Base-by-base conservation (phyloP, 2,113 vertebrate genomes). In the Dinomys branickii region DNA sequence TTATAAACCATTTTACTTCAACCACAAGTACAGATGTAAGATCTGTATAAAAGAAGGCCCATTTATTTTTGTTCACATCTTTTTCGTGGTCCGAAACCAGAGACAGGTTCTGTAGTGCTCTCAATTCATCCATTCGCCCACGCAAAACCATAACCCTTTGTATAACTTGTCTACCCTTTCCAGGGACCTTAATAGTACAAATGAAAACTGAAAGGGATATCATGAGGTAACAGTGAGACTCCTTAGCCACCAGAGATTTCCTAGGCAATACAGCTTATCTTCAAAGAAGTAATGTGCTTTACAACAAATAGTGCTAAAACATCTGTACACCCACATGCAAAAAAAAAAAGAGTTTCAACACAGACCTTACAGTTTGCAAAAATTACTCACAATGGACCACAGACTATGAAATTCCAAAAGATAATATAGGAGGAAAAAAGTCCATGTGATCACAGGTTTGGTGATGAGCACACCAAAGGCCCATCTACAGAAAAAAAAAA, bases 331-430 rank as follows among this genome's bases (percentile, higher is more conserved):
- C 9, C 88, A 87, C 10, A 20, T 50, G 41, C 5, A 75, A 86
- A 94, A 90, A 77, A 30, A 33, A 14, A 82, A 59, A 50, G 33
- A 88, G n/a, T 88, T 35, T 85, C 78, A 75, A 86, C 17, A 84
- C 2, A 85, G 71, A 84, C 50, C 14, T 87, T 78, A 92, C 0
- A 35, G 44, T 92, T 44, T 17, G 30, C 52, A 93, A 91, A 96
- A 95, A 83, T 71, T 54, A 93, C 58, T 94, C 8, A 92, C 86
- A 91, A 84, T 47, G 26, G 24, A 86, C 44, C 65, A 81, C 0
- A 89, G 17, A 78, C 44, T 59, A 52, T 63, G 85, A 77, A 94
- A 87, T 28, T 77, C n/a, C 87, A 84, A 75, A 65, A 95, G 24
- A 63, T 52, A 78, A 95, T 12, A 54, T 0, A 73, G 30, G 13